Evolutionary conservation across 2,113 vertebrate genomes (phyloP).

Genomic region (Crypturellus undulatus): DNA sequence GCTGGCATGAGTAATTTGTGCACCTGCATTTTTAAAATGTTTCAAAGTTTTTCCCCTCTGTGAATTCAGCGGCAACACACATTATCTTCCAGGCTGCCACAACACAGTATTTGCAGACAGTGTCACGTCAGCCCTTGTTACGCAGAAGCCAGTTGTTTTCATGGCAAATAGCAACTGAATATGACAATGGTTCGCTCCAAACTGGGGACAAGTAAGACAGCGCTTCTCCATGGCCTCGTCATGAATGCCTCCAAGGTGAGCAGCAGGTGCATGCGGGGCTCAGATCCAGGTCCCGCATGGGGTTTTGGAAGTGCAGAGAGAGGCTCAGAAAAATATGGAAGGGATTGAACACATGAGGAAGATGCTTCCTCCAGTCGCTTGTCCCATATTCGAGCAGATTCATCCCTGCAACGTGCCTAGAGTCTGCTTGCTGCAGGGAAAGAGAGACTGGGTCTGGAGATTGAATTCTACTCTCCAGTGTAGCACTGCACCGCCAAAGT

Average conservation of each 20-base stretch:
- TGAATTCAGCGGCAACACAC: slow-evolving; percentile 75
- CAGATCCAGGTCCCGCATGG: not conserved
- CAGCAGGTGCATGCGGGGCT: not conserved
- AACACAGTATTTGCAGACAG: slow-evolving; percentile 74
- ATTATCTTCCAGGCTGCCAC: slow-evolving; percentile 77
- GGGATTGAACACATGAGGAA: not conserved
- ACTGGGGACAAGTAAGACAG: not conserved
- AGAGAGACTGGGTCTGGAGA: slow-evolving; percentile 15
- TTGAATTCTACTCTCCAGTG: not conserved
- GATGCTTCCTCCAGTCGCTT: not conserved
- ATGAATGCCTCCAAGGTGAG: not conserved
- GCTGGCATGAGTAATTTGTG: slow-evolving; percentile 85
- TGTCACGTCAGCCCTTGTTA: slow-evolving; percentile 70
- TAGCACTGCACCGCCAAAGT: not conserved
- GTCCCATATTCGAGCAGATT: not conserved
- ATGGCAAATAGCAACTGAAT: slow-evolving; percentile 64
- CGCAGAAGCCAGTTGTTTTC: slow-evolving; percentile 67
- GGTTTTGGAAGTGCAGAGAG: not conserved
- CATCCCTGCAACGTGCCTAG: not conserved
- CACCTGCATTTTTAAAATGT: slow-evolving; percentile 88
- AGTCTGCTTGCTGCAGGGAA: not conserved
- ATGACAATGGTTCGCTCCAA: slow-evolving; percentile 18
- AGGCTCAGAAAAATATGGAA: not conserved
- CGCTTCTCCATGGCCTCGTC: not conserved
- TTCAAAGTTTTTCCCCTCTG: slow-evolving; percentile 82